phyloP scores from a whole-genome alignment of 1,140 invertebrate species.

The Polyergus mexicanus region DNA sequence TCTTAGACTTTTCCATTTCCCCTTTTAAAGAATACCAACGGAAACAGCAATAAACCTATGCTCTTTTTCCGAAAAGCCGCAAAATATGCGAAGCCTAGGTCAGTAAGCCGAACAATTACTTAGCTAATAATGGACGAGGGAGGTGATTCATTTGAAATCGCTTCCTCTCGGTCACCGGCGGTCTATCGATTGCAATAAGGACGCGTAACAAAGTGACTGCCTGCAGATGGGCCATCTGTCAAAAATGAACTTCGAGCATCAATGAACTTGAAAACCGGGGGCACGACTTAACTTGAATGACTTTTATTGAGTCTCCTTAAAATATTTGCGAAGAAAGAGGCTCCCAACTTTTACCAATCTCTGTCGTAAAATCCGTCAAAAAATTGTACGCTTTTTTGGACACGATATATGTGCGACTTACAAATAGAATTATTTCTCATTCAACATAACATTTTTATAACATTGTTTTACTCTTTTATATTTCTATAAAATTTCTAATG shows the following conservation, averaged over 20 bases:
- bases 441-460: not conserved
- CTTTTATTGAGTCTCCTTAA: constrained; percentile 77
- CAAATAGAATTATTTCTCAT: not conserved
- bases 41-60: constrained; percentile 84
- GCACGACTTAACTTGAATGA: constrained; percentile 77
- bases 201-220: constrained; percentile 77
- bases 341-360: constrained; percentile 47
- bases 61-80: constrained; percentile 80
- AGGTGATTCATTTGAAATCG: constrained; percentile 75
- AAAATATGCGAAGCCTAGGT: constrained; percentile 77
- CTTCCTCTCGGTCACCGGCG: constrained; percentile 36
- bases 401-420: not conserved
- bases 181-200: constrained; percentile 37
- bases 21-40: constrained; percentile 73
- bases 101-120: constrained; percentile 84
- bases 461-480: not conserved
- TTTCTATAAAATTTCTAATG: not conserved
- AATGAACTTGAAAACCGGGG: constrained; percentile 83
- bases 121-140: constrained; percentile 82
- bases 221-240: constrained; percentile 83
- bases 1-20: constrained; percentile 51
- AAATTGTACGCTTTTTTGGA: not conserved
- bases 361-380: constrained; percentile 16
- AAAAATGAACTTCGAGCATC: constrained; percentile 83
- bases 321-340: constrained; percentile 39